Evolutionary conservation across 2,113 vertebrate genomes (phyloP).

Genomic region (Pluvianellus socialis): DNA sequence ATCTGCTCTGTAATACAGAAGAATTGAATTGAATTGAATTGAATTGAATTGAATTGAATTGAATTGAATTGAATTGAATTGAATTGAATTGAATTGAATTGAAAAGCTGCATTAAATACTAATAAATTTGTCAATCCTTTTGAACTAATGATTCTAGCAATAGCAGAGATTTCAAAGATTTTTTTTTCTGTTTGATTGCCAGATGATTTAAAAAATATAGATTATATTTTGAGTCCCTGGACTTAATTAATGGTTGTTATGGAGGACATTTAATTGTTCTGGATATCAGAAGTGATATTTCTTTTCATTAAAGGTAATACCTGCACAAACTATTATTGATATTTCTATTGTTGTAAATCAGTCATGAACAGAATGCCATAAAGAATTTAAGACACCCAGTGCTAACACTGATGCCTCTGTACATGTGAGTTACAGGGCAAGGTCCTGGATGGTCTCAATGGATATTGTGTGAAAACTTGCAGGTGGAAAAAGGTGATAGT

Average conservation of each 20-base stretch:
- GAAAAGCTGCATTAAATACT: background rate
- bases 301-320: background rate
- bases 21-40: background rate
- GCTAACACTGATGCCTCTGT: background rate
- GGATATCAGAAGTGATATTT: background rate
- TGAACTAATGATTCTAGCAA: background rate
- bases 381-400: background rate
- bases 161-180: background rate
- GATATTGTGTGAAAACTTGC: background rate
- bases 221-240: background rate
- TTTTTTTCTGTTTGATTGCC: background rate
- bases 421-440: background rate
- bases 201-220: background rate
- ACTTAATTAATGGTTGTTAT: background rate
- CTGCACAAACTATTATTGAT: background rate
- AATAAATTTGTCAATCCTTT: background rate
- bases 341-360: background rate
- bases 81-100: too few relatives aligned
- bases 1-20: background rate
- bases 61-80: background rate
- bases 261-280: background rate
- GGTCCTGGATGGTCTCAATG: background rate
- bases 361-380: background rate
- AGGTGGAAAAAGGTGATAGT: background rate
- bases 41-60: background rate